These are phyloP conservation scores for Ctenicera cuprea DNA, from an alignment of 2,888 invertebrate genomes.

Conservation along the genomic window DNA sequence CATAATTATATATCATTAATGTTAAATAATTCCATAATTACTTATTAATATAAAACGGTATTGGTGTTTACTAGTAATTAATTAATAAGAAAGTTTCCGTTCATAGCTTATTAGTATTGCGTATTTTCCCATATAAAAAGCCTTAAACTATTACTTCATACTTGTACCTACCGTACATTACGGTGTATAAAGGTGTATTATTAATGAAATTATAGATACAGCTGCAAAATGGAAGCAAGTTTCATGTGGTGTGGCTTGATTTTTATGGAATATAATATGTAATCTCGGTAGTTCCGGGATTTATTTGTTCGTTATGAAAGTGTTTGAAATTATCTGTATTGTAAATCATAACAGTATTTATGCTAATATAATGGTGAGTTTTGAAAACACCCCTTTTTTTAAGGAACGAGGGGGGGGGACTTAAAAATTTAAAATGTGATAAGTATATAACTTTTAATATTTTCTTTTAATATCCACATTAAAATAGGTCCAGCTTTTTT, in stretches of 20 bases:
- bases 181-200: not conserved
- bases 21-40: not conserved
- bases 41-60: not conserved
- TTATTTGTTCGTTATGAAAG: not conserved
- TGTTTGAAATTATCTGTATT: not conserved
- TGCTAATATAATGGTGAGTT: no score
- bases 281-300: slow-evolving; percentile 4
- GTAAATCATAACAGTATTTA: not conserved
- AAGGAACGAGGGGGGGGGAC: no score
- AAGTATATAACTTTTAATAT: no score
- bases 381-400: no score
- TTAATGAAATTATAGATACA: not conserved
- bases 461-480: no score
- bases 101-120: slow-evolving; percentile 1
- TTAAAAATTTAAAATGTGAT: no score
- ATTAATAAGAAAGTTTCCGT: slow-evolving; percentile 21
- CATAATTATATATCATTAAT: not conserved
- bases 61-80: slow-evolving; percentile 1
- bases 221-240: slow-evolving; percentile 7
- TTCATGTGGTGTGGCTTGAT: not conserved
- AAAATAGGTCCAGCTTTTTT: no score
- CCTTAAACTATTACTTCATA: no score
- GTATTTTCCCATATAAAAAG: not conserved
- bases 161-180: no score
- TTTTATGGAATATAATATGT: not conserved